Percentiles rank a stretch among this genome's conserved stretches.
Conservation (phyloP, 2,797 vertebrate species). For the Spizella passerina region DNA sequence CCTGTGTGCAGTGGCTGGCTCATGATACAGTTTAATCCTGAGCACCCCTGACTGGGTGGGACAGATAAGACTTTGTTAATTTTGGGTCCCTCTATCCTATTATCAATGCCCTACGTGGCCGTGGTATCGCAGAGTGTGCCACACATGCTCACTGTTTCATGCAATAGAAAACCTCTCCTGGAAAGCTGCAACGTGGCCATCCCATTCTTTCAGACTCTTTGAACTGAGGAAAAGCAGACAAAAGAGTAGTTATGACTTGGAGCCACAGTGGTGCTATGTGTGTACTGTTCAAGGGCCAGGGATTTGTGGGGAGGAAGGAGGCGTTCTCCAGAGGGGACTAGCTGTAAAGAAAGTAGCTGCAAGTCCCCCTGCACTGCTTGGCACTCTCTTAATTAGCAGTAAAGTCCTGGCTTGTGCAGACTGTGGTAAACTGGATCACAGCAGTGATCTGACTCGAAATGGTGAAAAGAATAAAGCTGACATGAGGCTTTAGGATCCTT, state of each 20-base stretch:
- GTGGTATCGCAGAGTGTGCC: fast-evolving
- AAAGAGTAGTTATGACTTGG: background rate
- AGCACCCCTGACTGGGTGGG: background rate
- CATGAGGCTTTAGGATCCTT: background rate
- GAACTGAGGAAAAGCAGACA: background rate
- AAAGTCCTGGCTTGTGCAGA: background rate
- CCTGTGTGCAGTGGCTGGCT: background rate
- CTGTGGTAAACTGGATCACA: background rate
- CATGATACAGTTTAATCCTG: background rate
- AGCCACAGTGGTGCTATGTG: background rate
- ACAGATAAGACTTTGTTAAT: background rate
- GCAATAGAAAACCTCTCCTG: background rate
- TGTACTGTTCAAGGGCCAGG: background rate
- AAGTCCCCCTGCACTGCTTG: background rate
- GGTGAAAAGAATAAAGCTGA: background rate
- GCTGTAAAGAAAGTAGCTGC: background rate
- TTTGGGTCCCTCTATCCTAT: background rate
- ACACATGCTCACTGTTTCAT: background rate
- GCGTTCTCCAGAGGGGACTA: background rate
- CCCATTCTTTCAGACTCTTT: background rate
- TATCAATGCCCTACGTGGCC: background rate
- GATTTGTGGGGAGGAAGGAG: background rate
- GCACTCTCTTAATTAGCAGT: background rate
- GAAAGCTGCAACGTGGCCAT: background rate
- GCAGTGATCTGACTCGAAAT: background rate